These are phyloP conservation scores for Athrips mouffetella DNA, from an alignment of 2,888 invertebrate genomes.

Conservation along the genomic window DNA sequence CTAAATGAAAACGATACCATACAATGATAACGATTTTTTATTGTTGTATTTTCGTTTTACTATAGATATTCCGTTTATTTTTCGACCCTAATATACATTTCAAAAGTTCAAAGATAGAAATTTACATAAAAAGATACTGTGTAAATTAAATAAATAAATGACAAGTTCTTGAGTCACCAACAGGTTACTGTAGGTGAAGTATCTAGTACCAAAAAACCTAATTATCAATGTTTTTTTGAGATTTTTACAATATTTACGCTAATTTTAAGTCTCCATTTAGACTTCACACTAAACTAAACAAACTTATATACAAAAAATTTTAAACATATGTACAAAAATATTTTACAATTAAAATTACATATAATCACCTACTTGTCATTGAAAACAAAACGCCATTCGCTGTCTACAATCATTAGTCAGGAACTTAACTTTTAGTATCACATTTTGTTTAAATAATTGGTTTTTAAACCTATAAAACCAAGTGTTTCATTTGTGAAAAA, in stretches of 20 bases:
- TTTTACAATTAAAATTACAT: background rate
- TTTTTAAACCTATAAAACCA: background rate
- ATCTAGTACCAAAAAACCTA: background rate
- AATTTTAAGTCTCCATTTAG: background rate
- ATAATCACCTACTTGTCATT: background rate
- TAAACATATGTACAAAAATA: slow-evolving; percentile 26
- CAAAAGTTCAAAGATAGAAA: background rate
- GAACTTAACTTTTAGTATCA: slow-evolving; percentile 62
- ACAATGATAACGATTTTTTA: background rate
- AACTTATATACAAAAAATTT: slow-evolving; percentile 28
- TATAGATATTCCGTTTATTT: background rate
- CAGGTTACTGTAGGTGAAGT: background rate
- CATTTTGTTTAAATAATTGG: slow-evolving; percentile 42
- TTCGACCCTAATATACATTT: background rate
- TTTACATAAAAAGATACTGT: background rate
- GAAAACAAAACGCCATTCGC: slow-evolving; percentile 26
- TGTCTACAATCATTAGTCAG: slow-evolving; percentile 30
- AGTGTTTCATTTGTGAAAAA: background rate
- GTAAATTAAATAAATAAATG: background rate
- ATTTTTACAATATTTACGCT: background rate
- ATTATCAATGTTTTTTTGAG: background rate
- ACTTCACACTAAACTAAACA: slow-evolving; percentile 12
- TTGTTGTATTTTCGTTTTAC: background rate
- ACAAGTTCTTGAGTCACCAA: background rate
- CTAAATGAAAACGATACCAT: slow-evolving; percentile 7